Evolutionary conservation across 2,888 invertebrate genomes (phyloP), one percentile per base, ranked within the genome.

Genomic region (Ennomos fuscantarius): DNA sequence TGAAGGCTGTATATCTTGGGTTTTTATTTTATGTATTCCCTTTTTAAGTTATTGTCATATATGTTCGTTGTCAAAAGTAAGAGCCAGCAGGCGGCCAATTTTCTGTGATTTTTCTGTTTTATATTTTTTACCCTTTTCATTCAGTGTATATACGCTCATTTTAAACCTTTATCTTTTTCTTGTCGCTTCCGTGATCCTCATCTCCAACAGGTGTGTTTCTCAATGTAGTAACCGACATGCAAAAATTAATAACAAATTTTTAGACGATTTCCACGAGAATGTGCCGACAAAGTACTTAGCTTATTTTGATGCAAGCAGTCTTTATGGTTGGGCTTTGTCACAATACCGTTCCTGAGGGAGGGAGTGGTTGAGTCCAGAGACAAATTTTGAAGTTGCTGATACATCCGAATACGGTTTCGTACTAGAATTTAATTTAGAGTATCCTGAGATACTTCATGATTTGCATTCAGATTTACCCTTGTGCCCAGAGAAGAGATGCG

Each of bases 381-480:
- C 46, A 37, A 37, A 55, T 46, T 58, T 41, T 40, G 40, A 55
- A 35, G 53, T 55, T 2, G 8, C 50, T 12, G 50, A 49, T 41
- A 34, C 43, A n/a, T 32, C 58, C 10, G 53, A 53, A 11, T 10
- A 40, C 1, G 65, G 60, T 11, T 66, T 40, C 32, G 54, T 66
- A 36, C 58, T 64, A 52, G 62, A 65, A 60, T 63, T 67, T n/a
- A 62, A 64, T 52, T 50, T 65, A 52, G 66, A 55, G 40, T 68
- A 69, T 37, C 66, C 65, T 8, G 12, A 55, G 12, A 40, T 63
- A 8, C 50, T 69, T 13, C 61, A 68, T 40, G 55, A 59, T 60
- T 24, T 24, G 6, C 24, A 24, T 24, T 24, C 24, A 6, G 24
- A 24, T 6, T 24, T 24, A 1, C 62, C 62, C n/a, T 42, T 65